phyloP scores from a whole-genome alignment of 1,140 invertebrate species.

The Antheraea mylitta region DNA sequence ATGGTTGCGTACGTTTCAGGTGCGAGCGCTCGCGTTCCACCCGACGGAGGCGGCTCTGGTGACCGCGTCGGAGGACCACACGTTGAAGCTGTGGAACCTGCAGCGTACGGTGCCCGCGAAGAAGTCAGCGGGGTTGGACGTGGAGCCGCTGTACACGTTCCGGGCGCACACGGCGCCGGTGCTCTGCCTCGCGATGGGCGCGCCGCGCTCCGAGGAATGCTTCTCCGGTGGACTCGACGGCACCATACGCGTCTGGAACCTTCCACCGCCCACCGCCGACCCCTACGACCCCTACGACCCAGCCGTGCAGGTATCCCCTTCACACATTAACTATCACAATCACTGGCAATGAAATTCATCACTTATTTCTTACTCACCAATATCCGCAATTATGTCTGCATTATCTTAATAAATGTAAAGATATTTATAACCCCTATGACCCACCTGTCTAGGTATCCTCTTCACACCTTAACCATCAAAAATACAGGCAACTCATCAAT shows the following conservation, averaged over 20 bases:
- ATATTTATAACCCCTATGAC: constrained; percentile 95
- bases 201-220: constrained; percentile 94
- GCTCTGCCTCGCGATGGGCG: constrained; percentile 94
- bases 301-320: constrained; percentile 86
- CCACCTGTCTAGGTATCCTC: constrained; percentile 89
- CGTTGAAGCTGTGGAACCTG: constrained; percentile 99
- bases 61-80: constrained; percentile 99
- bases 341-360: no score
- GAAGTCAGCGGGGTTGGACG: constrained; percentile 97
- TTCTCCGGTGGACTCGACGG: constrained; percentile 97
- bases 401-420: no score
- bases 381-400: no score
- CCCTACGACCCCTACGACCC: constrained; percentile 98
- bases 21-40: constrained; percentile 98
- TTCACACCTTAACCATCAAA: no score
- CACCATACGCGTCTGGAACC: constrained; percentile 96
- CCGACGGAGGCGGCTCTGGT: constrained; percentile 97
- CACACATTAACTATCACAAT: no score
- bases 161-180: constrained; percentile 96
- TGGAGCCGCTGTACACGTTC: constrained; percentile 99
- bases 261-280: constrained; percentile 97
- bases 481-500: no score
- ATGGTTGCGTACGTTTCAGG: constrained; percentile 57
- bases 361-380: no score
- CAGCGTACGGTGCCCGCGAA: constrained; percentile 98